phyloP scores from a whole-genome alignment of 2,113 vertebrate species.

The Centropristis striata region DNA sequence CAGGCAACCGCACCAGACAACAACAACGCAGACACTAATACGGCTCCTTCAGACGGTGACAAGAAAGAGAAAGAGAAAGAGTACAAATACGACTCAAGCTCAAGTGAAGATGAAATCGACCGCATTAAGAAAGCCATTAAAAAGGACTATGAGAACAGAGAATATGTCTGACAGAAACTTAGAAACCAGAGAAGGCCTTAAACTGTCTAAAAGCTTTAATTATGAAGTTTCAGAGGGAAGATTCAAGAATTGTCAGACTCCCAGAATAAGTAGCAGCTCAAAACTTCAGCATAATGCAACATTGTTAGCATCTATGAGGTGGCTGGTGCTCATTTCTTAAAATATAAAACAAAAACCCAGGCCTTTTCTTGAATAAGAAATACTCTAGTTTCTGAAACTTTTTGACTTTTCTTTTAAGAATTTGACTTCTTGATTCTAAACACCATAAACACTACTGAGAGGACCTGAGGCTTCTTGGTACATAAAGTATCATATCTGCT shows the following conservation, averaged over 20 bases:
- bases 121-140: slow-evolving; percentile 78
- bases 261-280: background rate
- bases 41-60: accelerated
- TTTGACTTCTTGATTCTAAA: background rate
- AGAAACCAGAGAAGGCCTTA: background rate
- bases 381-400: background rate
- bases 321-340: background rate
- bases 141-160: slow-evolving; percentile 63
- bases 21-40: accelerated
- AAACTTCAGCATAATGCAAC: too few relatives aligned
- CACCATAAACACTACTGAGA: background rate
- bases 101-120: slow-evolving; percentile 68
- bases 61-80: slow-evolving; percentile 39
- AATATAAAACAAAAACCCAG: background rate
- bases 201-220: background rate
- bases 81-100: slow-evolving; percentile 32
- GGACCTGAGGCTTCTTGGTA: background rate
- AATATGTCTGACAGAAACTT: slow-evolving; percentile 59
- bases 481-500: slow-evolving; percentile 15
- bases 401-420: background rate
- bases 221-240: background rate
- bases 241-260: background rate
- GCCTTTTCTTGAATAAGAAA: background rate
- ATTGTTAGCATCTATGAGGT: background rate
- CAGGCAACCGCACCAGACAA: slow-evolving; percentile 48